A percentile compares a stretch with the other conserved stretches of the same genome.
Conservation (phyloP, 64 coral and sea anemone genomes). For the Stylophora pistillata region DNA sequence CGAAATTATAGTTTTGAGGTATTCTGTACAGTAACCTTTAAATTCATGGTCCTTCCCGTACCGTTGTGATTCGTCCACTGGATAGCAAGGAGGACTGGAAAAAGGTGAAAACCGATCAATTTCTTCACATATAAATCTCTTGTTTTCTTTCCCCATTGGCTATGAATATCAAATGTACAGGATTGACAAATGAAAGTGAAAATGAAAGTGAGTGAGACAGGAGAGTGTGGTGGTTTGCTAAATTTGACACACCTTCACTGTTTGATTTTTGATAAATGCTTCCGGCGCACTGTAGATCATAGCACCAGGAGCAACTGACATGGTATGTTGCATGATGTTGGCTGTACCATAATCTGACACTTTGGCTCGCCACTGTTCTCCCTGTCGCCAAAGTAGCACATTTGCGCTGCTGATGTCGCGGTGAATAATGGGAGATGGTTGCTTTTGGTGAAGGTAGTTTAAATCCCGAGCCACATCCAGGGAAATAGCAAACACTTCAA, state of each 20-base stretch:
- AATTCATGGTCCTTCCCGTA: no score
- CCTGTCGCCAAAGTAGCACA: slow-evolving; percentile 31
- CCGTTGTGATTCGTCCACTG: no score
- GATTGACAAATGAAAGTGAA: no score
- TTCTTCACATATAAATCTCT: no score
- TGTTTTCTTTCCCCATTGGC: no score
- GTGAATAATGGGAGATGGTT: slow-evolving; percentile 38
- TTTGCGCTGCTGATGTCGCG: slow-evolving; percentile 45
- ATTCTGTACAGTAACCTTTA: no score
- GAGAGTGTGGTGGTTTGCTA: no score
- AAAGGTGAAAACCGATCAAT: no score
- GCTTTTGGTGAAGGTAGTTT: slow-evolving; percentile 37
- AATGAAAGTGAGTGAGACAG: no score
- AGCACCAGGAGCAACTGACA: background rate
- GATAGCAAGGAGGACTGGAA: no score
- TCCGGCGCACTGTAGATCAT: slow-evolving; percentile 27
- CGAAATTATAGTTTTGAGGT: no score
- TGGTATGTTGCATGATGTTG: background rate
- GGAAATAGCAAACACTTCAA: background rate
- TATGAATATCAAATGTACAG: no score
- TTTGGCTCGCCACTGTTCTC: slow-evolving; percentile 24
- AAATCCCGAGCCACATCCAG: slow-evolving; percentile 13
- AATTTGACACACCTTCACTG: background rate
- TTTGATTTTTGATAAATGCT: background rate
- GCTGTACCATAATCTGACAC: slow-evolving; percentile 50